These are phyloP conservation scores for Aptenodytes forsteri DNA, from an alignment of 2,113 vertebrate species.

Conservation along the genomic window DNA sequence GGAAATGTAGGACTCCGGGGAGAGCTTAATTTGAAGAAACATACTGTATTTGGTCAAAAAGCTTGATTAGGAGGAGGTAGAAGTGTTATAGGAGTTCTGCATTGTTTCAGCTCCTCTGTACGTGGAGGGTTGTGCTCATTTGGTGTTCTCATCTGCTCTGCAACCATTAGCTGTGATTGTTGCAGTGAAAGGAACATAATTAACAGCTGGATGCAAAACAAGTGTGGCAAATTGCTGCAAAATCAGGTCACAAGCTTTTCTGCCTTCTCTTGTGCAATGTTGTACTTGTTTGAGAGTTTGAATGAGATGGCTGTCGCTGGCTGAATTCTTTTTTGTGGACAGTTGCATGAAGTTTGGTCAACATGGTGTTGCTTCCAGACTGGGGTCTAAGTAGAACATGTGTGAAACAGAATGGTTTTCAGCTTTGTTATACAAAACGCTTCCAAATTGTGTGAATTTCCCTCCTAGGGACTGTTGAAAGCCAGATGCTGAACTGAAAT, in stretches of 20 bases:
- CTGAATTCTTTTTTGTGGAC: background rate
- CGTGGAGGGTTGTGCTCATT: slow-evolving; percentile 40
- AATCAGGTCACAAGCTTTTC: slow-evolving; percentile 42
- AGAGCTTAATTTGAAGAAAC: slow-evolving; percentile 49
- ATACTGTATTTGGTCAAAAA: slow-evolving; percentile 38
- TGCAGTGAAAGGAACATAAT: slow-evolving; percentile 75
- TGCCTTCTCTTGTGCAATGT: slow-evolving; percentile 18
- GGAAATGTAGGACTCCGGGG: slow-evolving; percentile 12
- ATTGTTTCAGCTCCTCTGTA: slow-evolving; percentile 46
- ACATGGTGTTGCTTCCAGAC: background rate
- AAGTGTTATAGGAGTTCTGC: background rate
- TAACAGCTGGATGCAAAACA: slow-evolving; percentile 75
- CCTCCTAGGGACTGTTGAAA: slow-evolving; percentile 36
- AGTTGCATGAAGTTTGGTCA: background rate
- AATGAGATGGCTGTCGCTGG: background rate
- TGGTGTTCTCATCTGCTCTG: slow-evolving; percentile 52
- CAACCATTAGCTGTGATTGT: slow-evolving; percentile 72
- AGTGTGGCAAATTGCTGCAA: slow-evolving; percentile 68
- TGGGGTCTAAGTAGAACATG: background rate
- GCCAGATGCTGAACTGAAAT: slow-evolving; percentile 47
- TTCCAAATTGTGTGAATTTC: background rate
- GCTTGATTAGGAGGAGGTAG: slow-evolving; percentile 28
- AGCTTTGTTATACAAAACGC: background rate
- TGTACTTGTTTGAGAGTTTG: background rate
- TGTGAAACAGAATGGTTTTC: background rate